A percentile compares a stretch with the other conserved stretches of the same genome.
Conservation (phyloP, 2,113 vertebrate species). For the Notothenia coriiceps region DNA sequence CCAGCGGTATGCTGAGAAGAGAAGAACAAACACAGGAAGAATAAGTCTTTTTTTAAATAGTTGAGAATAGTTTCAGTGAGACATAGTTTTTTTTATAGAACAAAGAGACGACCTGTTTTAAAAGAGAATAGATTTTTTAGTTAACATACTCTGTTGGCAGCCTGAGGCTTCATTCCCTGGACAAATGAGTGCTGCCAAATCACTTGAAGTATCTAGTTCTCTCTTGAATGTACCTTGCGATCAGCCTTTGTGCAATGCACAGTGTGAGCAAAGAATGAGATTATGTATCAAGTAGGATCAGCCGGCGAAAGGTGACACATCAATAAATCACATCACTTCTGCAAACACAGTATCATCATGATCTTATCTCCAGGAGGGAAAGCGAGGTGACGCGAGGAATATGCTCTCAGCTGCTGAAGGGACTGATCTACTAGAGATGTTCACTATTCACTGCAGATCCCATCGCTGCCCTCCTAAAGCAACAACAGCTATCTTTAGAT, state of each 20-base stretch:
- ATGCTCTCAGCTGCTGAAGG: conserved; percentile 9
- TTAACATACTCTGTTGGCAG: conserved; percentile 26
- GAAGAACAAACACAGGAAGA: conserved; percentile 15
- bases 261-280: conserved; percentile 30
- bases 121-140: conserved; percentile 14
- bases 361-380: conserved; percentile 26
- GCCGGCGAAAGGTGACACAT: conserved; percentile 26
- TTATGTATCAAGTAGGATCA: conserved; percentile 53
- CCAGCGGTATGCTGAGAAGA: conserved; percentile 89
- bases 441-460: conserved; percentile 5
- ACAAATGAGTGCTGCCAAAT: conserved; percentile 40
- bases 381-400: conserved; percentile 21
- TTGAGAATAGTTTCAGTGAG: conserved; percentile 12
- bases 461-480: not conserved
- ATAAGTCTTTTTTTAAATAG: not conserved
- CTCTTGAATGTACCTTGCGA: conserved; percentile 11
- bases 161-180: conserved; percentile 31
- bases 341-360: conserved; percentile 31
- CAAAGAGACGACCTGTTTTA: conserved; percentile 10
- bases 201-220: conserved; percentile 9
- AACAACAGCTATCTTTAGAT: not conserved
- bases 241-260: conserved; percentile 3
- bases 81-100: conserved; percentile 8
- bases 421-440: conserved; percentile 13
- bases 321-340: conserved; percentile 35